phyloP scores from a whole-genome alignment of 2,113 vertebrate genomes.

The rabbit (Oryctolagus cuniculus) region DNA sequence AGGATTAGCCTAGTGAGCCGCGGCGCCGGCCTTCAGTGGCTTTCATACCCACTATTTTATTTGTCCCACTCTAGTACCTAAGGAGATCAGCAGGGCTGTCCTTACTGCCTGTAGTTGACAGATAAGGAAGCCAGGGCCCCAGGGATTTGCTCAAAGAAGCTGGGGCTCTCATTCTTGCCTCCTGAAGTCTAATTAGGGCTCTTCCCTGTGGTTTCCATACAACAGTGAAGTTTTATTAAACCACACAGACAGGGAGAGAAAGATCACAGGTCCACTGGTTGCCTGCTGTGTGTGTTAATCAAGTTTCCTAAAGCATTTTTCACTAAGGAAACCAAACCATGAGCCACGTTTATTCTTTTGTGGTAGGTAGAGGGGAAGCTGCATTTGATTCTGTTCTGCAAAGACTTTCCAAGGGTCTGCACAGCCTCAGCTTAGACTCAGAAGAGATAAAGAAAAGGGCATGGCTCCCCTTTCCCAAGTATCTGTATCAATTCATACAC shows the following conservation, averaged over 20 bases:
- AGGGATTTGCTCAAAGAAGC: background rate
- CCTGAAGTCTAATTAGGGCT: background rate
- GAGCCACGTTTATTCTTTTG: background rate
- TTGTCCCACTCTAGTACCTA: background rate
- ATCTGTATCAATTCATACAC: background rate
- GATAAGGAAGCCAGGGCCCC: background rate
- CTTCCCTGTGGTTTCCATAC: background rate
- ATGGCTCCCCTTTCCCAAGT: background rate
- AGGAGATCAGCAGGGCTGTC: background rate
- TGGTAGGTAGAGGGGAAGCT: background rate
- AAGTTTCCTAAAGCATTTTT: background rate
- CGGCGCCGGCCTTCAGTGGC: too few species aligned
- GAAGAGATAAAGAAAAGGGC: background rate
- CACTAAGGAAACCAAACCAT: background rate
- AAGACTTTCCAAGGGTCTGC: background rate
- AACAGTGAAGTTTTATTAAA: background rate
- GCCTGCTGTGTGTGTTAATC: slow-evolving; percentile 2
- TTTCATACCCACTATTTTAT: background rate
- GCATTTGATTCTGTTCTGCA: background rate
- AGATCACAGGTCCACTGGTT: background rate
- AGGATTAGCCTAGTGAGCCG: too few species aligned
- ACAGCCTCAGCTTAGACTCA: background rate
- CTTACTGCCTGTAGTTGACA: accelerated
- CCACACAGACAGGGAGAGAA: background rate
- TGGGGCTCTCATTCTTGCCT: background rate